Evolutionary conservation across 2,888 invertebrate species (phyloP), one percentile per base, ranked within the genome.

Genomic region (Caprella mutica): DNA sequence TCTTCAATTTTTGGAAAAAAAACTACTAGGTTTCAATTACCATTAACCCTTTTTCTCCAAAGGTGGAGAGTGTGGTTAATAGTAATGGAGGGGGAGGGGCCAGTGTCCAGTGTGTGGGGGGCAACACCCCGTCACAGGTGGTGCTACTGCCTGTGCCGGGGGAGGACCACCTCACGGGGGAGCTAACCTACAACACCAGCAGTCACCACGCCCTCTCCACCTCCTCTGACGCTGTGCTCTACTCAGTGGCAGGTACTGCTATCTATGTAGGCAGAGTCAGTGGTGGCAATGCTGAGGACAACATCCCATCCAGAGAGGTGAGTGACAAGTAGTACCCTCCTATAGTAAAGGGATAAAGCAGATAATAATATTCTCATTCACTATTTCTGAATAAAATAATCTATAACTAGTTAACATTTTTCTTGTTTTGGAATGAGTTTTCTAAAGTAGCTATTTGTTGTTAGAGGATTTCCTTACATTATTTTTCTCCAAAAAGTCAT

Each of bases 171-270:
- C 26, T 64, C 21, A 39, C 59, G 8, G 27, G 59, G 21, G 48
- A 48, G 19, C 54, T 54, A 27, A 54, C 59, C 14, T 54, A 57
- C 29, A 55, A 56, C 17, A 59, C 55, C 42, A 52, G 55, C 56
- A 64, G 58, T 56, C 64, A 64, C 46, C 63, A 63, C 38, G 55
- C 57, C 33, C 21, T 59, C 17, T 52, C 60, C 14, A 53, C 62
- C 19, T 55, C 55, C 27, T 44, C 30, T 21, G 55, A 55, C 30
- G 52, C 52, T 23, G 59, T 60, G 19, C 52, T 64, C 14, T 64
- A 64, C 53, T 60, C 64, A 23, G 64, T 64, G 40, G 59, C 64
- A 38, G 64, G 64, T 24, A 60, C 64, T n/a, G 60, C 59, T 40
- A 59, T 64, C 24, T 64, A 64, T 17, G 59, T 59, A 12, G 58